These are phyloP conservation scores for Myiagra hebetior DNA, from an alignment of 2,113 vertebrate genomes.

Conservation along the genomic window DNA sequence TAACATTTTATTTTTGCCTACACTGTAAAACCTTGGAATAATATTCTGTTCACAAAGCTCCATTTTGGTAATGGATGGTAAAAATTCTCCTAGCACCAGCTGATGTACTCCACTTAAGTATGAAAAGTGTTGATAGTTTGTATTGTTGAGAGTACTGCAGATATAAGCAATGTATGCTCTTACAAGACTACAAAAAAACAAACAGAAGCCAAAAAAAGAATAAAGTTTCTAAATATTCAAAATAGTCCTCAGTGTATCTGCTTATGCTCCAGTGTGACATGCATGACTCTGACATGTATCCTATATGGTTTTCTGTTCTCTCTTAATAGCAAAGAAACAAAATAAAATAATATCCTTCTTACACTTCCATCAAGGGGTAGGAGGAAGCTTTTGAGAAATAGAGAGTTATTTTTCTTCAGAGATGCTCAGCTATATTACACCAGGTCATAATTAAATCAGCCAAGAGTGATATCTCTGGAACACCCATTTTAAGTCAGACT, in stretches of 20 bases:
- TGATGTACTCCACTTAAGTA: neutral
- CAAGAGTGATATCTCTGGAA: slow-evolving; percentile 37
- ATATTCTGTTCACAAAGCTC: neutral
- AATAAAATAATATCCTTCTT: neutral
- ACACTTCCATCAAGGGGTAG: neutral
- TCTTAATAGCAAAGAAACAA: neutral
- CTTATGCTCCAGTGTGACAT: neutral
- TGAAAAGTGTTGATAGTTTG: neutral
- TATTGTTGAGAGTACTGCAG: neutral
- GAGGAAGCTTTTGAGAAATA: neutral
- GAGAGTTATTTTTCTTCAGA: neutral
- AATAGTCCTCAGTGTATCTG: neutral
- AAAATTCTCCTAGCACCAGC: neutral
- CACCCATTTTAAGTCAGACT: slow-evolving; percentile 34
- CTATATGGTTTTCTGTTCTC: neutral
- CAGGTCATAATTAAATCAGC: slow-evolving; percentile 60
- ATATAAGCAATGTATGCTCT: neutral
- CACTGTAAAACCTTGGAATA: neutral
- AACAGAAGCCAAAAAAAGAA: fast-evolving
- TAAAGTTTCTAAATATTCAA: neutral
- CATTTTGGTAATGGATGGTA: neutral
- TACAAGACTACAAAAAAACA: neutral
- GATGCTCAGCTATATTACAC: slow-evolving; percentile 27
- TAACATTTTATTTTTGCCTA: neutral
- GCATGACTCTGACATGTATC: neutral